Evolutionary conservation across 2,888 invertebrate species (phyloP).

Genomic region (Synergus umbraculus): DNA sequence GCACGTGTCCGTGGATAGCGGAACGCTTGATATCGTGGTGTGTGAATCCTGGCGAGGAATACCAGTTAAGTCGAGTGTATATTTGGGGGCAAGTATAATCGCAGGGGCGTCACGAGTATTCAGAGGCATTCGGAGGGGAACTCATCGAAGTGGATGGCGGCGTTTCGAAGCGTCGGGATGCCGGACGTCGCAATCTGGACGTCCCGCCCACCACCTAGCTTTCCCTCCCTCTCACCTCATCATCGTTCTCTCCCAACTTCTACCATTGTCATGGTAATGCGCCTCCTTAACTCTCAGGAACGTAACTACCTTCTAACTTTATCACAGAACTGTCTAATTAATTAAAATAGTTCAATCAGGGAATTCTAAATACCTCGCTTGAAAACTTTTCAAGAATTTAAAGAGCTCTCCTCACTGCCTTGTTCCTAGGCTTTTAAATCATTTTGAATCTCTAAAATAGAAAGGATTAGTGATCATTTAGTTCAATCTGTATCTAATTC

Average conservation of each 20-base stretch:
- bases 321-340: not conserved
- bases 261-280: conserved; percentile 69
- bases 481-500: too few relatives aligned
- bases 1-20: conserved; percentile 53
- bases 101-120: conserved; percentile 65
- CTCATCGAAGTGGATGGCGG: conserved; percentile 43
- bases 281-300: conserved; percentile 37
- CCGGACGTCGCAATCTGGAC: conserved; percentile 71
- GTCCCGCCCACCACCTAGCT: conserved; percentile 56
- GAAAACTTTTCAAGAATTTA: not conserved
- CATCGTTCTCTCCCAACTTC: conserved; percentile 47
- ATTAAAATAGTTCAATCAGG: not conserved
- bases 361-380: not conserved
- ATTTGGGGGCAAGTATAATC: conserved; percentile 64
- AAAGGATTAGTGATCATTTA: too few relatives aligned
- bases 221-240: conserved; percentile 44
- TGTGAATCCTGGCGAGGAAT: conserved; percentile 49
- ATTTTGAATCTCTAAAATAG: too few relatives aligned
- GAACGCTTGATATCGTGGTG: conserved; percentile 38
- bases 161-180: conserved; percentile 64
- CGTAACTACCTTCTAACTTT: conserved; percentile 7
- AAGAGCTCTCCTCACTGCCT: too few relatives aligned
- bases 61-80: conserved; percentile 57
- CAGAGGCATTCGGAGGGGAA: conserved; percentile 45
- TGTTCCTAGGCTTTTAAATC: too few relatives aligned